These are phyloP conservation scores for Philhelius pedissequus DNA, from an alignment of 2,888 invertebrate species.

Conservation along the genomic window DNA sequence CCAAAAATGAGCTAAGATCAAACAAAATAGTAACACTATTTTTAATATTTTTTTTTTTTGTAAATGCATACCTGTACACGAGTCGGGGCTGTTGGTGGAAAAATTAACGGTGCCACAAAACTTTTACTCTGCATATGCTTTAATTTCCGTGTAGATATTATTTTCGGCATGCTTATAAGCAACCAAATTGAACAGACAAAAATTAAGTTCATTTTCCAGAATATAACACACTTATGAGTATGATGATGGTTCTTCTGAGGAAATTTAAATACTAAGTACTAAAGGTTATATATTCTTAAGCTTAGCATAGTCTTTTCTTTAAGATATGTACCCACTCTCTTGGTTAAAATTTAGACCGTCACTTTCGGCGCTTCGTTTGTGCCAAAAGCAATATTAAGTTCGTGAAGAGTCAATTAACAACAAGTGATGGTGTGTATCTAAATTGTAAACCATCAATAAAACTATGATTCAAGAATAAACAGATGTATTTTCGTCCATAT, in stretches of 20 bases:
- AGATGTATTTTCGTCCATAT: no score
- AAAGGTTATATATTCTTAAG: background rate
- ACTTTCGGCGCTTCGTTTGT: background rate
- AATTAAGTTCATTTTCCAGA: background rate
- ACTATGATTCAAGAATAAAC: background rate
- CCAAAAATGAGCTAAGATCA: constrained; percentile 50
- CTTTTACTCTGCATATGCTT: background rate
- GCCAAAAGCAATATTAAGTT: background rate
- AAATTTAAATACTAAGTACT: constrained; percentile 33
- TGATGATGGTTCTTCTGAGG: constrained; percentile 20
- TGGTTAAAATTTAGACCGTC: background rate
- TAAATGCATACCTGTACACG: constrained; percentile 40
- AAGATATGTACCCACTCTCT: background rate
- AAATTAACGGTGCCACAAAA: constrained; percentile 34
- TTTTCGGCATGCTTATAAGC: background rate
- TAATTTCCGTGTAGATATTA: background rate
- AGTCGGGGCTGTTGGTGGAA: constrained; percentile 49
- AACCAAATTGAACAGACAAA: background rate
- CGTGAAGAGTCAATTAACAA: background rate
- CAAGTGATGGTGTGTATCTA: background rate
- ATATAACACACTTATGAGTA: background rate
- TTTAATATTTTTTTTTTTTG: background rate
- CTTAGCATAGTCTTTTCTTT: background rate
- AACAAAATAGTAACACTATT: background rate
- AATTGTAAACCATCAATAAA: background rate